phyloP scores from a whole-genome alignment of 1,140 invertebrate species.

The Drosophila ercepeae region DNA sequence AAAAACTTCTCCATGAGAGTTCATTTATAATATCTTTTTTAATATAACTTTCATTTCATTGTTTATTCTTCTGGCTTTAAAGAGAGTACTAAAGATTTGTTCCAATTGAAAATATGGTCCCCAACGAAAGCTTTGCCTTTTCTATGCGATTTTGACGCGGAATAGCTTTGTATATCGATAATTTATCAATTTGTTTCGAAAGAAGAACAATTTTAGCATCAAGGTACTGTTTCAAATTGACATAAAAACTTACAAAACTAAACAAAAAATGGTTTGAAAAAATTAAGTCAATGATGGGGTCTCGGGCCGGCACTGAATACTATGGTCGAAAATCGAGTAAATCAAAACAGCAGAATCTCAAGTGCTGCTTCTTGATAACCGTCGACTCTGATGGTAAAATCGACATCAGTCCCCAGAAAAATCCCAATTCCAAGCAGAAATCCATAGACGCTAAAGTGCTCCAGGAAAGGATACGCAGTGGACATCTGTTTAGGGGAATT shows the following conservation, averaged over 20 bases:
- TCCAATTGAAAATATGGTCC: too few relatives aligned
- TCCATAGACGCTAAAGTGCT: neutral
- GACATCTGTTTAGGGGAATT: neutral
- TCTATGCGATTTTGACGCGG: too few relatives aligned
- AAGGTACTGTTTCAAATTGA: neutral
- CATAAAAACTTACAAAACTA: neutral
- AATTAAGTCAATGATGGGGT: neutral
- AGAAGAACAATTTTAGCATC: too few relatives aligned
- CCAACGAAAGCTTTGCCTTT: too few relatives aligned
- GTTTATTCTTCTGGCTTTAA: too few relatives aligned
- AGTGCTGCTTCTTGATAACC: neutral
- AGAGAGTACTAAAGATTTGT: too few relatives aligned
- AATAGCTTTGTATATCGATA: too few relatives aligned
- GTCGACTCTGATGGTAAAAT: neutral
- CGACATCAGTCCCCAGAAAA: neutral
- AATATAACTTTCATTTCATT: too few relatives aligned
- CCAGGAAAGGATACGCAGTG: neutral
- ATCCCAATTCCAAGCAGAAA: neutral
- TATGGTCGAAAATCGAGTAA: neutral
- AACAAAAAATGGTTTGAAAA: neutral
- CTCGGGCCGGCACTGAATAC: neutral
- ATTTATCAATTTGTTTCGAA: too few relatives aligned
- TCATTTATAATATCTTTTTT: neutral
- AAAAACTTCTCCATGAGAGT: neutral
- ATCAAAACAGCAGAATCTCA: neutral